A percentile compares a stretch with the other conserved stretches of the same genome.
Evolutionary conservation across 2,113 vertebrate species (phyloP).

Genomic region (Falco punctatus): DNA sequence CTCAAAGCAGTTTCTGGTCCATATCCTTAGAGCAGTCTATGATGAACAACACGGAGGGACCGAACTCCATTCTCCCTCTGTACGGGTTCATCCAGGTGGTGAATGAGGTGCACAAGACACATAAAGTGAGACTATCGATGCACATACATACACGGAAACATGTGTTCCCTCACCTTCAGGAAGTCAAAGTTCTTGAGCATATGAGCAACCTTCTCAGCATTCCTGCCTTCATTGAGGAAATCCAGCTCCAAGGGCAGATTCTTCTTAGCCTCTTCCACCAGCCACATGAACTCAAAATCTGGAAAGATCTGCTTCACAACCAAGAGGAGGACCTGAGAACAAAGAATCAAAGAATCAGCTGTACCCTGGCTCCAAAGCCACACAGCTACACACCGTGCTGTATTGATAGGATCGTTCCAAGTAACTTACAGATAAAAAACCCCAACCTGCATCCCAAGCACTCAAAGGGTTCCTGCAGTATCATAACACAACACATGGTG

Average conservation of each 20-base stretch:
- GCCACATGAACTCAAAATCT: conserved; percentile 96
- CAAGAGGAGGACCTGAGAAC: conserved; percentile 82
- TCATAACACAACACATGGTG: neutral
- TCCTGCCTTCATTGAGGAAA: conserved; percentile 94
- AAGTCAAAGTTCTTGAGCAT: conserved; percentile 90
- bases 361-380: neutral
- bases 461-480: neutral
- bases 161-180: conserved; percentile 78
- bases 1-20: neutral
- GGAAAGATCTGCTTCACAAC: conserved; percentile 92
- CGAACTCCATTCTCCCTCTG: neutral
- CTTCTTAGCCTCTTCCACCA: conserved; percentile 97
- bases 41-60: neutral
- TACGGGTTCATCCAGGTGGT: neutral
- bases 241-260: conserved; percentile 95
- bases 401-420: neutral
- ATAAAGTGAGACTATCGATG: neutral
- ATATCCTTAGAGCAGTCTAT: neutral
- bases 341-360: neutral
- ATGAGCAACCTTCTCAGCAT: conserved; percentile 88
- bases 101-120: neutral
- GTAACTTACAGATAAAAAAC: neutral
- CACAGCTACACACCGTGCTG: neutral
- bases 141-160: neutral
- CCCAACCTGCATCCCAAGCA: neutral